Base-by-base conservation (phyloP, 2,797 vertebrate genomes). In the Sternotherus odoratus region DNA sequence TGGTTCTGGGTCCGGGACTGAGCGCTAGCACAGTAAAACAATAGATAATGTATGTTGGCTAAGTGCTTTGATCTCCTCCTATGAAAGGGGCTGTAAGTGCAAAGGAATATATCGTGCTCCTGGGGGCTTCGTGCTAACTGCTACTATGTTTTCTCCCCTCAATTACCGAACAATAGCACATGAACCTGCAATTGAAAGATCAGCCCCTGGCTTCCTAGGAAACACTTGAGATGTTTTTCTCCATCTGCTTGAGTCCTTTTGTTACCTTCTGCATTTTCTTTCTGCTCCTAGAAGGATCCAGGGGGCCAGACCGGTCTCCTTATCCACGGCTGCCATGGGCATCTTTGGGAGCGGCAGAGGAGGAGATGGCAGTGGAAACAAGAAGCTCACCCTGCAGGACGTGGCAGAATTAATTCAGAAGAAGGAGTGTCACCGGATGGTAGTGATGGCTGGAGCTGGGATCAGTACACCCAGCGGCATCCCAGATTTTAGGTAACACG, bases 401-500 rank as follows among this genome's bases (percentile, higher is more conserved):
- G 91, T 99, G n/a, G 98, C 98, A 0, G 95, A 97, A 79, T 95
- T 95, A 80, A 97, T 99, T 46, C 96, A 9, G 88, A 95, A 98
- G 69, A 74, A 91, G 93, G 92, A 97, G 63, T 98, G 98, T 89
- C 97, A 49, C 39, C 97, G 97, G n/a, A 98, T 99, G 46, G 98
- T 99, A 94, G 99, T 99, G 97, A 99, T 99, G 99, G 99, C 98
- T 0, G 99, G 99, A 1, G 99, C 99, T 0, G 99, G 99, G 51
- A 99, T 99, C 87, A 99, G 99, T 97, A 99, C 99, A 0, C 98
- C 99, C 4, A 99, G 99, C 0, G 99, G 99, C 91, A 99, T 99
- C 96, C 99, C 99, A 0, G 99, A 99, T 91, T 99, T 99, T 97
- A 99, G 99, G 99, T 99, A 87, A 80, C 1, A 8, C 36, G 17